Evolutionary conservation across 2,888 invertebrate genomes (phyloP).

Genomic region (Apomyelois bistriatella): DNA sequence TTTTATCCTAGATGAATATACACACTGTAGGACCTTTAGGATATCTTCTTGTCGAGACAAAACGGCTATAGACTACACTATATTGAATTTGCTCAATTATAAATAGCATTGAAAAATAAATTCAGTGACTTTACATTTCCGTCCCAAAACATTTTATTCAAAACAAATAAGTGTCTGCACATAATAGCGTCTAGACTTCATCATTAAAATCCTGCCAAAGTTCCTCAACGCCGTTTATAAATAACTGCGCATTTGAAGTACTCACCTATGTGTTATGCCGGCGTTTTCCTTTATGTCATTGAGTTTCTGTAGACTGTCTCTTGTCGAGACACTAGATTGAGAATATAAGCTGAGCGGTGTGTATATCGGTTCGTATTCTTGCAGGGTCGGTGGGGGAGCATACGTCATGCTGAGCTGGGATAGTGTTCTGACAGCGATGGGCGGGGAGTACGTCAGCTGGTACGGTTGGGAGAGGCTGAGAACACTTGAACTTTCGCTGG

Average conservation of each 20-base stretch:
- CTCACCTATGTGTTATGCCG: constrained; percentile 61
- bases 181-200: background rate
- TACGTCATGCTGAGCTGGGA: constrained; percentile 81
- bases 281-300: constrained; percentile 66
- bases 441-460: constrained; percentile 72
- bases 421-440: constrained; percentile 77
- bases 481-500: constrained; percentile 82
- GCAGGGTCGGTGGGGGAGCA: constrained; percentile 80
- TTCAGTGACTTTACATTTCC: background rate
- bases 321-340: constrained; percentile 68
- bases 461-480: constrained; percentile 75
- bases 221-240: constrained; percentile 5
- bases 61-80: too few species aligned
- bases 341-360: constrained; percentile 71
- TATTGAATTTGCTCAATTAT: too few species aligned
- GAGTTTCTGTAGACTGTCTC: constrained; percentile 69
- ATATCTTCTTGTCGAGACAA: too few species aligned
- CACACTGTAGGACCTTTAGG: too few species aligned
- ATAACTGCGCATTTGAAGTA: constrained; percentile 3
- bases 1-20: too few species aligned
- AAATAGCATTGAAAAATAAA: background rate
- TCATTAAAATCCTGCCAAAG: constrained; percentile 8
- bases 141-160: background rate
- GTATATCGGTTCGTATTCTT: constrained; percentile 73
- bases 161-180: background rate